phyloP scores from a whole-genome alignment of 2,113 vertebrate species.

The Sinocyclocheilus rhinocerous region DNA sequence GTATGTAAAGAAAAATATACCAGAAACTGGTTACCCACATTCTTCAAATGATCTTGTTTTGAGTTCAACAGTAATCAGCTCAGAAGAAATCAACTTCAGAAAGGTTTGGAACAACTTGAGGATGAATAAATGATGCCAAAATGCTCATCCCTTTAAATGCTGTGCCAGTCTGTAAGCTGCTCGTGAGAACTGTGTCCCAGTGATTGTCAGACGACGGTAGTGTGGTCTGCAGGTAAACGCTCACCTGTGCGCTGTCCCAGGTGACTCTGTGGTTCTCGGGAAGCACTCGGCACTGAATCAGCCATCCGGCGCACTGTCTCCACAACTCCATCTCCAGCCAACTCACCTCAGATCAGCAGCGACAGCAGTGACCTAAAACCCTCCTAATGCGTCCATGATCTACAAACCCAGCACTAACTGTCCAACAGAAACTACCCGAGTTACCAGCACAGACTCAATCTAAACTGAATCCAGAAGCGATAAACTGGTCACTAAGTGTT shows the following conservation, averaged over 20 bases:
- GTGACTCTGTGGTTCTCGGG: constrained; percentile 90
- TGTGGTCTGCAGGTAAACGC: constrained; percentile 28
- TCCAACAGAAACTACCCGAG: too few species aligned
- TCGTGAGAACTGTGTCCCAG: neutral
- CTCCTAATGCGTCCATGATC: neutral
- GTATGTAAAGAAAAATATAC: too few species aligned
- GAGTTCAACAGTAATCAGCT: too few species aligned
- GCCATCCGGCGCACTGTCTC: constrained; percentile 88
- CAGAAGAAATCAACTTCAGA: too few species aligned
- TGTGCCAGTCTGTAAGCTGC: neutral
- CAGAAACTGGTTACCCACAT: too few species aligned
- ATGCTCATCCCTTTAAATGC: neutral
- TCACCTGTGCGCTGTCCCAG: constrained; percentile 85
- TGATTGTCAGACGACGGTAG: neutral
- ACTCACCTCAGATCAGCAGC: neutral
- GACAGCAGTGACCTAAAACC: neutral
- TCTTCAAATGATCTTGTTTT: too few species aligned
- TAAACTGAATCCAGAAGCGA: neutral
- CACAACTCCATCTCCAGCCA: constrained; percentile 84
- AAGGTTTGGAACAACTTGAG: too few species aligned
- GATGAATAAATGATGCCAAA: too few species aligned
- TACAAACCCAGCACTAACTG: neutral
- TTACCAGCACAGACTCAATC: neutral
- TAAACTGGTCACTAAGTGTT: neutral
- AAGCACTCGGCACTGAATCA: constrained; percentile 88